Percentiles rank a stretch among this genome's conserved stretches.
phyloP scores from a whole-genome alignment of 2,113 vertebrate genomes.

The Callocephalon fimbriatum region DNA sequence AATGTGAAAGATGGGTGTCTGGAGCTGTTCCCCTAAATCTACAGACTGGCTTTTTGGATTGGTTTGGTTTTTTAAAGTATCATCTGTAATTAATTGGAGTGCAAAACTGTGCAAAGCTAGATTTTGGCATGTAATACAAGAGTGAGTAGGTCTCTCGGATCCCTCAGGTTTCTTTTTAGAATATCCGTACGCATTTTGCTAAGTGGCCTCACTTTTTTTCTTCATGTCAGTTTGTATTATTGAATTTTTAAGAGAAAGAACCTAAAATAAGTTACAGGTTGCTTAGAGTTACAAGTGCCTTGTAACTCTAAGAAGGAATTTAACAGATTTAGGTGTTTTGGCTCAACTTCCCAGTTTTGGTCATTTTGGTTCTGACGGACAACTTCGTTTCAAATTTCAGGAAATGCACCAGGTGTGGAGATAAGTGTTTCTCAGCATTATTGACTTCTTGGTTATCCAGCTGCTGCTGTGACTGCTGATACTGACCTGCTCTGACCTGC shows the following conservation, averaged over 20 bases:
- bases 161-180: not conserved
- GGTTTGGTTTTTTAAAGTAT: not conserved
- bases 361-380: not conserved
- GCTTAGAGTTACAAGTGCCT: not conserved
- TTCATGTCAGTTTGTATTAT: not conserved
- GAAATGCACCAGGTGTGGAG: not conserved
- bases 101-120: not conserved
- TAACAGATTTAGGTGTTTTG: not conserved
- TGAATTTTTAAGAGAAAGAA: not conserved
- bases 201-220: not conserved
- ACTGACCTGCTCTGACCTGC: not conserved
- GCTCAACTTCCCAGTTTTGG: not conserved
- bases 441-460: not conserved
- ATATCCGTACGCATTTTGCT: not conserved
- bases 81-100: not conserved
- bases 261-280: not conserved
- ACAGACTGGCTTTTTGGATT: not conserved
- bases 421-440: not conserved
- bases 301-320: not conserved
- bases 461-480: not conserved
- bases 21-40: not conserved
- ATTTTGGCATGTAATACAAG: not conserved
- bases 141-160: not conserved
- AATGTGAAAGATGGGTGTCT: not conserved
- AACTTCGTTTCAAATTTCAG: not conserved